A percentile compares a stretch with the other conserved stretches of the same genome.
Evolutionary conservation across 2,888 invertebrate genomes (phyloP).

Genomic region (Drosophila koepferae): DNA sequence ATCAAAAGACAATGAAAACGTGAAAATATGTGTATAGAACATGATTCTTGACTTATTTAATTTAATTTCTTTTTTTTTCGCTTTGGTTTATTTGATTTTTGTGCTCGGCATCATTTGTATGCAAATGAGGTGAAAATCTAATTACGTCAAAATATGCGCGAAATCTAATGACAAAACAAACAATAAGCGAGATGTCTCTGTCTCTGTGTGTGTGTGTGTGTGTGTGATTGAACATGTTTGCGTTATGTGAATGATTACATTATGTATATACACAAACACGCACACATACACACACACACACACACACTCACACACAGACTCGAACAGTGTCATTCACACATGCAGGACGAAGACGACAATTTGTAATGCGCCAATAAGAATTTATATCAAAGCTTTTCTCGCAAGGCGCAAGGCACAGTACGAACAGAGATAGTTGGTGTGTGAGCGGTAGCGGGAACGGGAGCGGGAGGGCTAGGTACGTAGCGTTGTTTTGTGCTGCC

Average conservation of each 20-base stretch:
- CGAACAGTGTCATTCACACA: conserved; percentile 1
- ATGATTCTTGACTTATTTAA: background rate
- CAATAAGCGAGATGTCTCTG: conserved; percentile 42
- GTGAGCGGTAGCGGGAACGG: background rate
- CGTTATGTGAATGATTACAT: conserved; percentile 68
- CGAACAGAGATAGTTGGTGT: conserved; percentile 7
- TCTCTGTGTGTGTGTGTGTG: background rate
- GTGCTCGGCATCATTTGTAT: conserved; percentile 63
- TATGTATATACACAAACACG: conserved; percentile 59
- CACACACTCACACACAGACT: background rate
- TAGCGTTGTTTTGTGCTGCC: conserved; percentile 42
- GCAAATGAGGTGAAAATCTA: conserved; percentile 78
- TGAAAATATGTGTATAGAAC: conserved; percentile 10
- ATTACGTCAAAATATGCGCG: conserved; percentile 69
- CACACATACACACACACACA: background rate
- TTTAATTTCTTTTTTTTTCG: conserved; percentile 6
- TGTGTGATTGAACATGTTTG: conserved; percentile 36
- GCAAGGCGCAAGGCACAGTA: conserved; percentile 49
- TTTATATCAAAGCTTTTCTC: conserved; percentile 72
- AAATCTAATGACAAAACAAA: conserved; percentile 70
- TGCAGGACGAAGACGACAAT: conserved; percentile 63
- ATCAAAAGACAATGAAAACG: conserved; percentile 28
- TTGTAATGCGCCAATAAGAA: conserved; percentile 81
- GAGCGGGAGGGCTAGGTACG: background rate
- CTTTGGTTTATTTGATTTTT: conserved; percentile 17